These are phyloP conservation scores for Sthenelais limicola DNA, from an alignment of 2,888 invertebrate genomes.

Conservation along the genomic window DNA sequence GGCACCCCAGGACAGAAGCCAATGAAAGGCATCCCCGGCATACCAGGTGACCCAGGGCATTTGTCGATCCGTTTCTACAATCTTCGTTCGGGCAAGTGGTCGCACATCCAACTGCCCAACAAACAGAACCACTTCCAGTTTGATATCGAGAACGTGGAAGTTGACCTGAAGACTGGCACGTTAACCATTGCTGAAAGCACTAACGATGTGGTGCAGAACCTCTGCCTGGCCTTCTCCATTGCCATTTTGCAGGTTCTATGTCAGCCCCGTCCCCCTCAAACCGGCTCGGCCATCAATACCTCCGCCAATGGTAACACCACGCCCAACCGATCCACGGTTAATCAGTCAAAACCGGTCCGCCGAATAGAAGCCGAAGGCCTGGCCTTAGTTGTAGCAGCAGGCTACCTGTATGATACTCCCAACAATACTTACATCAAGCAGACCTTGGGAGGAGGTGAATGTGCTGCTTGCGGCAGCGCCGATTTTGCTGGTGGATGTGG, in stretches of 20 bases:
- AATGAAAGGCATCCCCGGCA: constrained; percentile 56
- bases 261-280: constrained; percentile 70
- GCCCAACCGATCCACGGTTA: constrained; percentile 2
- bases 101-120: constrained; percentile 42
- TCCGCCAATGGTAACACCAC: constrained; percentile 10
- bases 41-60: constrained; percentile 67
- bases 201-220: constrained; percentile 72
- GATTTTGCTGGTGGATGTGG: constrained; percentile 48
- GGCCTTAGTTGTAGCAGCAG: constrained; percentile 72
- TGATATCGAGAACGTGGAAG: constrained; percentile 48
- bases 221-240: constrained; percentile 73
- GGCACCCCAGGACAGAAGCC: constrained; percentile 59
- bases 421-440: constrained; percentile 64
- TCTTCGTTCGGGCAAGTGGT: constrained; percentile 45
- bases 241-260: constrained; percentile 74
- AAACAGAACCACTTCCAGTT: constrained; percentile 45
- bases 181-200: constrained; percentile 57
- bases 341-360: constrained; percentile 53
- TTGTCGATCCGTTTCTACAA: constrained; percentile 62
- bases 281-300: constrained; percentile 53
- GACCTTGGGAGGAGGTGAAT: constrained; percentile 51
- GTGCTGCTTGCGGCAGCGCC: constrained; percentile 58
- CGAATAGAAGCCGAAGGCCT: constrained; percentile 64
- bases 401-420: constrained; percentile 70
- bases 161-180: constrained; percentile 62